Base-by-base conservation (phyloP, 2,113 vertebrate species). In the Paralichthys olivaceus region DNA sequence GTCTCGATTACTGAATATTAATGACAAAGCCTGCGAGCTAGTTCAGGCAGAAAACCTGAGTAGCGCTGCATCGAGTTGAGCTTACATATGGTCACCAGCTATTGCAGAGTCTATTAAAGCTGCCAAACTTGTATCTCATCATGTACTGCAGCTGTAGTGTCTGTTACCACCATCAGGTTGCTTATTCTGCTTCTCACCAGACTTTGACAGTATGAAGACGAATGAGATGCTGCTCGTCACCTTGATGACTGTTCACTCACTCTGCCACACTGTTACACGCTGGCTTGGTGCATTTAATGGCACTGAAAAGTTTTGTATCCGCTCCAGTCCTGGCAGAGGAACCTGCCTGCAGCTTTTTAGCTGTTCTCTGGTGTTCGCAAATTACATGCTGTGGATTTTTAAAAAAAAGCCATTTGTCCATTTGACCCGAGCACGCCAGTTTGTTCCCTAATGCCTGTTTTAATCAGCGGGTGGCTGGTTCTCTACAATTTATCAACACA, bases 381-480 rank as follows among this genome's bases (percentile, higher is more conserved):
- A 43, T 61, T 3, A 32, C 60, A 69, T 62, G 22, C 19, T 57
- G 19, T 43, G 2, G 23, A 77, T 67, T 55, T 72, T 28, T 1
- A 43, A 29, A 28, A 28, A 34, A 7, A 32, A n/a, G 28, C 29
- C 25, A 57, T 28, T 26, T 47, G 14, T 69, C 47, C 2, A 58
- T 69, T 79, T 80, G 71, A 86, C 69, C 72, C 8, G 6, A 57
- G 69, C 17, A 0, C 71, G 79, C 11, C 32, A 53, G 47, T 66
- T 71, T 60, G 49, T 61, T 74, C 64, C 65, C 62, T 62, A 62
- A 66, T 82, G 45, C 58, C 26, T 56, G 54, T 75, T 80, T 75
- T 86, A 82, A 84, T 81, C 75, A 84, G 70, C 3, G 5, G 69
- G 58, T n/a, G 58, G 49, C 43, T 40, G 25, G 29, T 60, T 80